Evolutionary conservation across 2,888 invertebrate genomes (phyloP), one percentile per base, ranked within the genome.

Genomic region (Cactoblastis cactorum): DNA sequence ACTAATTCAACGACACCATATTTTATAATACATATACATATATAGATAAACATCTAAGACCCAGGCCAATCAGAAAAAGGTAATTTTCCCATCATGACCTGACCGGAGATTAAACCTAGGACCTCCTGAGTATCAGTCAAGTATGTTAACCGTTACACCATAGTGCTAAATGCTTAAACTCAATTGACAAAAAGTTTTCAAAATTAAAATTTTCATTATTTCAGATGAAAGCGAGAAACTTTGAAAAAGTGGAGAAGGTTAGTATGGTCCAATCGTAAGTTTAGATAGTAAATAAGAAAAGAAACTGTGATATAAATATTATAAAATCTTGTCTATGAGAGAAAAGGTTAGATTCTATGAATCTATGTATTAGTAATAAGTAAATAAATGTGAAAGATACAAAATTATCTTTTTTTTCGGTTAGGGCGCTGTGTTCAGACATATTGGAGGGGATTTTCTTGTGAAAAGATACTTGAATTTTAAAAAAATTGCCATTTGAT

Each of bases 171-270:
- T n/a, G n/a, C n/a, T n/a, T n/a, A n/a, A n/a, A n/a, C n/a, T n/a
- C n/a, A n/a, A 22, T 22, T 22, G 22, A 22, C n/a, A n/a, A 22
- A 22, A n/a, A n/a, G 22, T 9, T 15, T 22, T 15, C 3, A 24
- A 50, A 51, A 32, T 38, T 37, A 6, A n/a, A 50, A 18, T 50
- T 24, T 38, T 14, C 41, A 19, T 1, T 22, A 56, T 94, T 94
- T 57, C 93, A 98, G 97, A 97, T 99, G 94, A 98, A 98, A 84
- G 94, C 96, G 63, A 93, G 98, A 83, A 97, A 98, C 91, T 99
- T 96, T 91, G 99, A 99, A 85, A 95, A 95, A 80, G 99, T 99
- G 38, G 99, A 99, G 93, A 98, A 98, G 95, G 97, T 97, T 93
- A 92, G 94, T 93, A 86, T 69, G 6, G 32, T 53, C 51, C 47